phyloP scores from a whole-genome alignment of 2,113 vertebrate genomes.

The Pheucticus melanocephalus region DNA sequence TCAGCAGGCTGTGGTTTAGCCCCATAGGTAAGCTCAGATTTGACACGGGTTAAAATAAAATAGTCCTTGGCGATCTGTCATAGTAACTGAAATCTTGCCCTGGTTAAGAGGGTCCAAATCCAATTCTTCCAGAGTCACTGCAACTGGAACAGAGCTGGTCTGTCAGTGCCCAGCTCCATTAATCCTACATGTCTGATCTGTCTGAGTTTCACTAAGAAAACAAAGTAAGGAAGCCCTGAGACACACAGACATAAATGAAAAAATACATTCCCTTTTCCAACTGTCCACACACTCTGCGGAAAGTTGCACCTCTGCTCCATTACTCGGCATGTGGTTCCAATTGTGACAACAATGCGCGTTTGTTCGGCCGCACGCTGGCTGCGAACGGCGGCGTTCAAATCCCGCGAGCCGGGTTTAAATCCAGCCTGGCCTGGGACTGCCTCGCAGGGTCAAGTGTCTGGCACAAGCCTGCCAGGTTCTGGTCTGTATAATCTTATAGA shows the following conservation, averaged over 20 bases:
- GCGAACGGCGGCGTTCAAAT: not conserved
- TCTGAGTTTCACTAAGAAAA: conserved; percentile 37
- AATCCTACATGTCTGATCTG: not conserved
- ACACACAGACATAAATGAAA: conserved; percentile 44
- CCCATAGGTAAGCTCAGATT: conserved; percentile 38
- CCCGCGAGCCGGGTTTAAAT: conserved; percentile 23
- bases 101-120: conserved; percentile 19
- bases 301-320: conserved; percentile 51
- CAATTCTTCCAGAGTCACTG: conserved; percentile 11
- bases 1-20: conserved; percentile 13
- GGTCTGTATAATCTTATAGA: conserved; percentile 56
- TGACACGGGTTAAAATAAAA: conserved; percentile 40
- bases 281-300: conserved; percentile 51
- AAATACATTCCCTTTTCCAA: conserved; percentile 43
- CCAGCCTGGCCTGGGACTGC: conserved; percentile 36
- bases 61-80: not conserved
- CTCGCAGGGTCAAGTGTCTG: conserved; percentile 66
- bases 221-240: conserved; percentile 21
- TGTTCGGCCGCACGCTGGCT: conserved; percentile 55
- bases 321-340: conserved; percentile 78
- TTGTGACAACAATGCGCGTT: conserved; percentile 72
- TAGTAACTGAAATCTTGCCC: conserved; percentile 29
- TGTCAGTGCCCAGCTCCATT: conserved; percentile 21
- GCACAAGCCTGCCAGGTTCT: conserved; percentile 41
- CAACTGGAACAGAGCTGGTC: conserved; percentile 34